Percentiles rank a stretch among this genome's conserved stretches.
Conservation (phyloP, 2,888 invertebrate species). For the Cacoxenus indagator region DNA sequence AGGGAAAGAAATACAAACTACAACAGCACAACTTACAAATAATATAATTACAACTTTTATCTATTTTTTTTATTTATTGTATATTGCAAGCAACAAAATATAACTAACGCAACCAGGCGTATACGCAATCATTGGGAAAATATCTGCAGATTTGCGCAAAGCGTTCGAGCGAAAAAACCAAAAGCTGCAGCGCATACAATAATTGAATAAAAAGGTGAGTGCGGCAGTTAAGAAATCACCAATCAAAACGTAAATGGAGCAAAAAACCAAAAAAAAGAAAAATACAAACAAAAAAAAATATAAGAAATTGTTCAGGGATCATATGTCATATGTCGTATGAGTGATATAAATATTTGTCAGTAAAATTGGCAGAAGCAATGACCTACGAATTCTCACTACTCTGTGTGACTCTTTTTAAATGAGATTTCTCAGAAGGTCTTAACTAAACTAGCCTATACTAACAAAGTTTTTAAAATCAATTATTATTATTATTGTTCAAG, state of each 20-base stretch:
- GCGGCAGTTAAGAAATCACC: conserved; percentile 31
- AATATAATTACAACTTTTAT: conserved; percentile 28
- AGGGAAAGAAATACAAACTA: conserved; percentile 24
- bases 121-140: conserved; percentile 61
- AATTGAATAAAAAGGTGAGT: conserved; percentile 61
- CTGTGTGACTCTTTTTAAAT: too few species aligned
- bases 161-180: not conserved
- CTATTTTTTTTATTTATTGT: too few species aligned
- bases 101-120: conserved; percentile 31
- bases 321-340: too few species aligned
- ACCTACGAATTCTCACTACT: too few species aligned
- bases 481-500: too few species aligned
- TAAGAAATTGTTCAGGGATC: too few species aligned
- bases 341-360: too few species aligned
- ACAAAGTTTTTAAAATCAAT: too few species aligned
- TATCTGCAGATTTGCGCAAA: conserved; percentile 52
- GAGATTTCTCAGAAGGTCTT: too few species aligned
- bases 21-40: conserved; percentile 26
- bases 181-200: conserved; percentile 36
- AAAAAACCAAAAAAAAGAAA: not conserved
- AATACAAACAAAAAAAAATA: too few species aligned
- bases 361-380: too few species aligned
- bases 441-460: too few species aligned
- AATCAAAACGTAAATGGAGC: not conserved
- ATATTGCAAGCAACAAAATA: conserved; percentile 16